Percentiles rank a stretch among this genome's conserved stretches.
Conservation (phyloP, 2,113 vertebrate species). For the Eretmochelys imbricata region DNA sequence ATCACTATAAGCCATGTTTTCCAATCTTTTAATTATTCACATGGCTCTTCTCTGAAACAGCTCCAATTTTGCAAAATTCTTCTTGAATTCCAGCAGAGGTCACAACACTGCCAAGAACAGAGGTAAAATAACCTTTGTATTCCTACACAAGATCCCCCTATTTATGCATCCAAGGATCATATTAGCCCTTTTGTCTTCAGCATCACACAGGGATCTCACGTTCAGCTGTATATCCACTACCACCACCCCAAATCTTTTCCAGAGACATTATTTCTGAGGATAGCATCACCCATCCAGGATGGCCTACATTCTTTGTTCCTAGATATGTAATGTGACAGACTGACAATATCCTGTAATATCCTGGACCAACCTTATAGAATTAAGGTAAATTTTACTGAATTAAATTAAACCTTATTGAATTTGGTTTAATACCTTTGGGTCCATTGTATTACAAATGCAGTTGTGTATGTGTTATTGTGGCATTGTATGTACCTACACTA, state of each 20-base stretch:
- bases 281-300: not conserved
- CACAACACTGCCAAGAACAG: not conserved
- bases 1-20: not conserved
- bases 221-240: not conserved
- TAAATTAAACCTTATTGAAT: not conserved
- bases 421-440: not conserved
- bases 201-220: not conserved
- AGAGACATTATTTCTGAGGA: not conserved
- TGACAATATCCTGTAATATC: not conserved
- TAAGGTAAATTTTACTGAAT: not conserved
- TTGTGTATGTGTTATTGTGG: not conserved
- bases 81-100: not conserved
- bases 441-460: not conserved
- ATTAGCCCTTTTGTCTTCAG: not conserved
- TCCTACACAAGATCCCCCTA: not conserved
- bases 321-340: not conserved
- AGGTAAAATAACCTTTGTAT: not conserved
- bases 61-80: not conserved
- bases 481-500: not conserved
- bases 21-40: not conserved
- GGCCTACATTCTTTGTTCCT: not conserved
- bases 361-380: not conserved
- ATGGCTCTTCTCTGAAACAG: not conserved
- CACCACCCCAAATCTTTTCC: not conserved
- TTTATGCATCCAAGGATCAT: not conserved